Conservation (phyloP, 2,113 vertebrate species). For the Tachuris rubrigastra region DNA sequence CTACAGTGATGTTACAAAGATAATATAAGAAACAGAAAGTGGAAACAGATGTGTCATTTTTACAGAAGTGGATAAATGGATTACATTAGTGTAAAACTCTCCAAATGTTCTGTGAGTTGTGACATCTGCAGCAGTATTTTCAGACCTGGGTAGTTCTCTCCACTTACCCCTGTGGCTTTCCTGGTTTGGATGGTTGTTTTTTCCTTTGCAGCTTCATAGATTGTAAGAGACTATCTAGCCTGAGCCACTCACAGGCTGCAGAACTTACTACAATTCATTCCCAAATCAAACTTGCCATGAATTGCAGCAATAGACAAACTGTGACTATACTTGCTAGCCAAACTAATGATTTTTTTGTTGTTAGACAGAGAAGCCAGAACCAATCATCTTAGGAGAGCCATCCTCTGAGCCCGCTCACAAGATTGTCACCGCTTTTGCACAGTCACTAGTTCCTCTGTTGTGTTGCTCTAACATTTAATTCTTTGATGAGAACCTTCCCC, state of each 20-base stretch:
- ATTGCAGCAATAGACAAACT: not conserved
- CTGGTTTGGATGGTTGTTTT: not conserved
- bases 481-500: not conserved
- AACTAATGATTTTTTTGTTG: not conserved
- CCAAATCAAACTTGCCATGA: not conserved
- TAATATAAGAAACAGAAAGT: slow-evolving; percentile 59
- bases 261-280: not conserved
- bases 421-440: not conserved
- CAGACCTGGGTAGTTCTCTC: not conserved
- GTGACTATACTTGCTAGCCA: not conserved
- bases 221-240: not conserved
- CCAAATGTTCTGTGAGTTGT: slow-evolving; percentile 37
- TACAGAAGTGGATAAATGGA: slow-evolving; percentile 47
- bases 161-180: not conserved
- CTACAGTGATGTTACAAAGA: slow-evolving; percentile 58
- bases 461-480: not conserved
- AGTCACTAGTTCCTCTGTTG: not conserved
- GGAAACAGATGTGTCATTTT: slow-evolving; percentile 59
- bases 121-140: slow-evolving; percentile 48
- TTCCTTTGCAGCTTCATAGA: not conserved
- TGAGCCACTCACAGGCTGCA: not conserved
- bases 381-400: not conserved
- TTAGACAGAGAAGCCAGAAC: not conserved
- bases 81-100: slow-evolving; percentile 44
- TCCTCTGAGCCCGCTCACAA: not conserved